Evolutionary conservation across 2,888 invertebrate genomes (phyloP).

Genomic region (Apocheima hispidaria): DNA sequence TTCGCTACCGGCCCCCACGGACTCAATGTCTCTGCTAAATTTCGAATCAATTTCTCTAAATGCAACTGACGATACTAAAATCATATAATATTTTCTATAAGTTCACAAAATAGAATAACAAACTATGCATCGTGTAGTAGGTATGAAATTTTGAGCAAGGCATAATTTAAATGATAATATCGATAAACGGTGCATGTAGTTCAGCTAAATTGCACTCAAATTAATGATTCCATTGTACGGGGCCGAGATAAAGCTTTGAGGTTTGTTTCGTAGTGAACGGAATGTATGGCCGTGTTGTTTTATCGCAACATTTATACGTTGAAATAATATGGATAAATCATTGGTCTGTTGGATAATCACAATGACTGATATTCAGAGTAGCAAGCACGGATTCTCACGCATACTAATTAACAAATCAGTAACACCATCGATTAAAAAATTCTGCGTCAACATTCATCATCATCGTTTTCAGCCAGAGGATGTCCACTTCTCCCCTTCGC

Average conservation of each 20-base stretch:
- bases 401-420: no score
- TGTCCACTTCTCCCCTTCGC: no score
- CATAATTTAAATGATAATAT: conserved; percentile 5
- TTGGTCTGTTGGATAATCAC: not conserved
- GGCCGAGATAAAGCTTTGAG: conserved; percentile 29
- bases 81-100: no score
- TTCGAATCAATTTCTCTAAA: no score
- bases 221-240: conserved; percentile 23
- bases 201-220: conserved; percentile 21
- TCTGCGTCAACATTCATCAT: no score
- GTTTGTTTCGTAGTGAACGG: conserved; percentile 9
- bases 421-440: no score
- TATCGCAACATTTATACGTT: not conserved
- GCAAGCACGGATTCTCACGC: no score
- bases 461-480: no score
- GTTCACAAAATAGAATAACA: no score
- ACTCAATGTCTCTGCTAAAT: no score
- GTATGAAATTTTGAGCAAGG: not conserved
- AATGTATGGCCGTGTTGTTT: not conserved
- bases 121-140: not conserved
- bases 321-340: not conserved
- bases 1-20: no score
- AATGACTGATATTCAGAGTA: not conserved
- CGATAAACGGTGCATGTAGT: not conserved
- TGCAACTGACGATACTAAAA: no score